Evolutionary conservation across 1,140 invertebrate species (phyloP).

Genomic region (Oreohelix idahoensis): DNA sequence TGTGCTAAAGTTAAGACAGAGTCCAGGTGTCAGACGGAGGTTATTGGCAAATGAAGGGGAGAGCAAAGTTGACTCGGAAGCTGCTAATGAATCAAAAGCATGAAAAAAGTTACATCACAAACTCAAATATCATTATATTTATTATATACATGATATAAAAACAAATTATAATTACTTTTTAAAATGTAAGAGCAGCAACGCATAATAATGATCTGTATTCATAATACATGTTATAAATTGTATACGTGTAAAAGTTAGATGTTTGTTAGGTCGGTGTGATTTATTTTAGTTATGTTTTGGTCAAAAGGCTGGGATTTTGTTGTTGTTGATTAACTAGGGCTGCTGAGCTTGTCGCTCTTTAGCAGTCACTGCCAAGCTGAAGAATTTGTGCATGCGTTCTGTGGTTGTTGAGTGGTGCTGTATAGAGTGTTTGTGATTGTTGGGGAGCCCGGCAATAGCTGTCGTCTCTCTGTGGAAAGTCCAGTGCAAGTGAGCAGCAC

Average conservation of each 20-base stretch:
- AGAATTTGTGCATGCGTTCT: too few species aligned
- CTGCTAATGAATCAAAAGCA: slow-evolving; percentile 43
- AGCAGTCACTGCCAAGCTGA: too few species aligned
- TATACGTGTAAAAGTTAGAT: neutral
- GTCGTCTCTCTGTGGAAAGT: too few species aligned
- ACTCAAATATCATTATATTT: neutral
- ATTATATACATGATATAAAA: neutral
- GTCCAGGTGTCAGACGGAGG: slow-evolving; percentile 47
- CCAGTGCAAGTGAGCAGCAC: too few species aligned
- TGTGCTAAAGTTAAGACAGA: slow-evolving; percentile 58
- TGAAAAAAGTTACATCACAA: slow-evolving; percentile 13
- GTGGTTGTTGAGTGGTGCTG: too few species aligned
- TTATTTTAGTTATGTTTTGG: too few species aligned
- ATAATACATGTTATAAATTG: neutral
- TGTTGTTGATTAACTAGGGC: too few species aligned
- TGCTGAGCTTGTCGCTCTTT: too few species aligned
- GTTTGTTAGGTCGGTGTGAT: neutral
- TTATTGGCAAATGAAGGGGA: slow-evolving; percentile 31
- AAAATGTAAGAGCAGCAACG: neutral
- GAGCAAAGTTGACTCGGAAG: slow-evolving; percentile 29
- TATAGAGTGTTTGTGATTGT: too few species aligned
- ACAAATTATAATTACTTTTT: too few species aligned
- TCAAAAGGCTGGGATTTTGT: too few species aligned
- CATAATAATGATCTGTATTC: neutral
- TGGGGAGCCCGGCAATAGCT: too few species aligned